Percentiles rank a stretch among this genome's conserved stretches.
These are phyloP conservation scores for Rhinolophus sinicus DNA, from an alignment of 2,113 vertebrate species.

Conservation along the genomic window DNA sequence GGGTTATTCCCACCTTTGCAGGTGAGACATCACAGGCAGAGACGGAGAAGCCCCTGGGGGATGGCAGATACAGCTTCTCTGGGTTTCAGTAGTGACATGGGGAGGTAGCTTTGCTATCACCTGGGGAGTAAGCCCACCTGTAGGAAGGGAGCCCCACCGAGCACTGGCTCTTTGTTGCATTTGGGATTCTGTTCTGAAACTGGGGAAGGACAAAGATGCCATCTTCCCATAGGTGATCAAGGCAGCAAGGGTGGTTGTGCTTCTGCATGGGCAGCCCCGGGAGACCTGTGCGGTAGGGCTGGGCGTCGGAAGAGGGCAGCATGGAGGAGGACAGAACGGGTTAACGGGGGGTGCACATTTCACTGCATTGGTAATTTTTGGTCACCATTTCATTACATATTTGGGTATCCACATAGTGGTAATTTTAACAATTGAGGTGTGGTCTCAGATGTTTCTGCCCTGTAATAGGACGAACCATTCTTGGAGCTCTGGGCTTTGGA, in stretches of 20 bases:
- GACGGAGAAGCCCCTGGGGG: not conserved
- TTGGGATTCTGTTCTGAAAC: not conserved
- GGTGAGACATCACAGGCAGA: not conserved
- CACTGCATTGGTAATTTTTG: not conserved
- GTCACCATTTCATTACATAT: not conserved
- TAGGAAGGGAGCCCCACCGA: not conserved
- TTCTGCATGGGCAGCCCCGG: not conserved
- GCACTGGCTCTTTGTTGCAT: not conserved
- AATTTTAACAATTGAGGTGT: not conserved
- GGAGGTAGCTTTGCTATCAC: not conserved
- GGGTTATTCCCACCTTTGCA: not conserved
- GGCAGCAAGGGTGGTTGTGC: not conserved
- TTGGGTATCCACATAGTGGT: not conserved
- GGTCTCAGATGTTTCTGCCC: not conserved
- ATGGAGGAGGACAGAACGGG: not conserved
- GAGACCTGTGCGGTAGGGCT: not conserved
- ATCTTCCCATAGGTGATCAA: not conserved
- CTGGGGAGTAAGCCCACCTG: not conserved
- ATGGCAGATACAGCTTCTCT: not conserved
- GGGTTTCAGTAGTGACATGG: not conserved
- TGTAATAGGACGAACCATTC: not conserved
- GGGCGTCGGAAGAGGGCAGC: not conserved
- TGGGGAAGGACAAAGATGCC: not conserved
- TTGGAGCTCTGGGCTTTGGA: not conserved
- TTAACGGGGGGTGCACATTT: not conserved